phyloP scores from a whole-genome alignment of 2,888 invertebrate genomes.

The Spilarctia lutea region DNA sequence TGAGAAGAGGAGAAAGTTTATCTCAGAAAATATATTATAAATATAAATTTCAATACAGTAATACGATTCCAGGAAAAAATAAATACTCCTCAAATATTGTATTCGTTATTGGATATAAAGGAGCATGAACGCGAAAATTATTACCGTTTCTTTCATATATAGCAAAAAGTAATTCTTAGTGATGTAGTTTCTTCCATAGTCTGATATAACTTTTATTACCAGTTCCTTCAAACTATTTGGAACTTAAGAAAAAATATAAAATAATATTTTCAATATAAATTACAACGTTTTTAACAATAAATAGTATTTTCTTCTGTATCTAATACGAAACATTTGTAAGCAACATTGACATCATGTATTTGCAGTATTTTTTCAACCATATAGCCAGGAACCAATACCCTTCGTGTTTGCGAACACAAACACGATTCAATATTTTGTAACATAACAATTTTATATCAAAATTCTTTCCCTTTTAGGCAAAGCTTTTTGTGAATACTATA shows the following conservation, averaged over 20 bases:
- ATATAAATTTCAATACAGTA: too few relatives aligned
- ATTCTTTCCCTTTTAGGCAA: not conserved
- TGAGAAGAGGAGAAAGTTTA: not conserved
- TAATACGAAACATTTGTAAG: constrained; percentile 1
- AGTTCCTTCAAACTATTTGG: not conserved
- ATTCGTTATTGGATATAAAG: not conserved
- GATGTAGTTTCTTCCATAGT: not conserved
- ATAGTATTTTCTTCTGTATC: not conserved
- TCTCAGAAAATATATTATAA: not conserved
- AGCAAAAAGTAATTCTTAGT: not conserved
- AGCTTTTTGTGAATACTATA: not conserved
- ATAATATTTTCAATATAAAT: not conserved
- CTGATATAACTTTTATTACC: not conserved
- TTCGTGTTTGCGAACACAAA: not conserved
- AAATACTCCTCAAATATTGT: too few relatives aligned
- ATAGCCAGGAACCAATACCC: not conserved
- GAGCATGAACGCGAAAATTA: not conserved
- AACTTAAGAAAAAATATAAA: not conserved
- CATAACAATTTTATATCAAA: not conserved
- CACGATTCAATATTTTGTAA: constrained; percentile 3
- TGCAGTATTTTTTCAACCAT: constrained; percentile 13
- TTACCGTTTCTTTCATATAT: not conserved
- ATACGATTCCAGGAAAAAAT: not conserved
- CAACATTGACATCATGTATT: constrained; percentile 8
- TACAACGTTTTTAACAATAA: constrained; percentile 7